phyloP scores from a whole-genome alignment of 2,113 vertebrate species.

The Grantiella picta region DNA sequence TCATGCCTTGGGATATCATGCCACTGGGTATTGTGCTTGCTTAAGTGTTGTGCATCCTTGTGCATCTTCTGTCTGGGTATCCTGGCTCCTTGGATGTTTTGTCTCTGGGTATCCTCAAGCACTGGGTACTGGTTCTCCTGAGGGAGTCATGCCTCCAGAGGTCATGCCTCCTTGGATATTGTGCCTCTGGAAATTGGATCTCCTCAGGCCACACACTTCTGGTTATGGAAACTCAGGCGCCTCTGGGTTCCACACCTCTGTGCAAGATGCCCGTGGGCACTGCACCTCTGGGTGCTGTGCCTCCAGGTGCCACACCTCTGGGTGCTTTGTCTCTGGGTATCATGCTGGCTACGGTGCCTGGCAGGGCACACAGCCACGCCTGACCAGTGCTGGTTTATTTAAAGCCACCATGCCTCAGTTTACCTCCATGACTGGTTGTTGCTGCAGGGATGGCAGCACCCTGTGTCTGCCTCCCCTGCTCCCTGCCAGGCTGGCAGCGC shows the following conservation, averaged over 20 bases:
- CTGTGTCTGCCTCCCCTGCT: background rate
- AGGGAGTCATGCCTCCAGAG: background rate
- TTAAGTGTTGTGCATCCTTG: background rate
- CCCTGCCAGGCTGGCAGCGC: background rate
- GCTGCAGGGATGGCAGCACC: background rate
- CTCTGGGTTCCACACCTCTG: background rate
- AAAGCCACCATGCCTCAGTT: background rate
- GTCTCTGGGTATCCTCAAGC: background rate
- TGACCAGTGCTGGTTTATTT: background rate
- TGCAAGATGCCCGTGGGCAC: no score
- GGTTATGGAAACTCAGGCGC: background rate
- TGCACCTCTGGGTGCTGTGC: background rate
- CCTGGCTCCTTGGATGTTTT: fast-evolving
- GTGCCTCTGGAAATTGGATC: background rate
- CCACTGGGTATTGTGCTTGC: background rate
- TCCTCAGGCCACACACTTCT: background rate
- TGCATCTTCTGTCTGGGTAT: background rate
- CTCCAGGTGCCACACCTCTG: background rate
- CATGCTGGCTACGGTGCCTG: background rate
- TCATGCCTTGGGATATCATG: no score
- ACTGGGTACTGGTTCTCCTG: background rate
- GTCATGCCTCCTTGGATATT: background rate
- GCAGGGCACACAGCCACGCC: fast-evolving
- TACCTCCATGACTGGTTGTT: fast-evolving
- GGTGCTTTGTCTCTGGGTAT: background rate